These are phyloP conservation scores for Palythoa heliodiscus DNA, from an alignment of 92 coral and sea anemone genomes.

Conservation along the genomic window DNA sequence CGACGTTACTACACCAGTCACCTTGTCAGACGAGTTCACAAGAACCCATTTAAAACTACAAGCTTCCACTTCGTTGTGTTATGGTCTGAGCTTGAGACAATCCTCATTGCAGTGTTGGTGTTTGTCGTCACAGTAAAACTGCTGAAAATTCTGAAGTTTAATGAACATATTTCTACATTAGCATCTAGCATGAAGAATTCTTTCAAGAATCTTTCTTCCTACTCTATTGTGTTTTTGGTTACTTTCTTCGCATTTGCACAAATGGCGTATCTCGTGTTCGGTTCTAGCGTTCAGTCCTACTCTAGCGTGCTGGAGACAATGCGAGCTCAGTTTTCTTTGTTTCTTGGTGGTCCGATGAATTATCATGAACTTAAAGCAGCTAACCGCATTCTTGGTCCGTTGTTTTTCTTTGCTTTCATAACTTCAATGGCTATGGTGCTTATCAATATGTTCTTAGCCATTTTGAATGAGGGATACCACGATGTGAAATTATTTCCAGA, in stretches of 20 bases:
- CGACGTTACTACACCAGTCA: conserved; percentile 84
- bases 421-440: conserved; percentile 81
- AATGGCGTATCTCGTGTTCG: conserved; percentile 82
- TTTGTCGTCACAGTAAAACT: conserved; percentile 81
- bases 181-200: conserved; percentile 79
- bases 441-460: conserved; percentile 93
- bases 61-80: conserved; percentile 92
- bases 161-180: conserved; percentile 80
- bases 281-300: conserved; percentile 70
- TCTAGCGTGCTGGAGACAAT: conserved; percentile 74
- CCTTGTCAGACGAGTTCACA: conserved; percentile 74
- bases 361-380: conserved; percentile 69
- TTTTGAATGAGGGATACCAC: conserved; percentile 85
- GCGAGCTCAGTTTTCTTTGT: conserved; percentile 90
- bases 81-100: conserved; percentile 80
- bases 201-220: conserved; percentile 64
- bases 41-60: conserved; percentile 79
- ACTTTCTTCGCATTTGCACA: conserved; percentile 87
- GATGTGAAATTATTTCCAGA: conserved; percentile 70
- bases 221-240: conserved; percentile 80
- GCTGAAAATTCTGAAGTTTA: conserved; percentile 84
- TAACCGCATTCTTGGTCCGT: conserved; percentile 70
- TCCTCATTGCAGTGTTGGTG: conserved; percentile 85
- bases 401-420: conserved; percentile 90
- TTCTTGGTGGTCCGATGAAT: conserved; percentile 83